A percentile compares a stretch with the other conserved stretches of the same genome.
phyloP scores from a whole-genome alignment of 53 echinoderm and acorn worm genomes.

The Paelopatides confundens region DNA sequence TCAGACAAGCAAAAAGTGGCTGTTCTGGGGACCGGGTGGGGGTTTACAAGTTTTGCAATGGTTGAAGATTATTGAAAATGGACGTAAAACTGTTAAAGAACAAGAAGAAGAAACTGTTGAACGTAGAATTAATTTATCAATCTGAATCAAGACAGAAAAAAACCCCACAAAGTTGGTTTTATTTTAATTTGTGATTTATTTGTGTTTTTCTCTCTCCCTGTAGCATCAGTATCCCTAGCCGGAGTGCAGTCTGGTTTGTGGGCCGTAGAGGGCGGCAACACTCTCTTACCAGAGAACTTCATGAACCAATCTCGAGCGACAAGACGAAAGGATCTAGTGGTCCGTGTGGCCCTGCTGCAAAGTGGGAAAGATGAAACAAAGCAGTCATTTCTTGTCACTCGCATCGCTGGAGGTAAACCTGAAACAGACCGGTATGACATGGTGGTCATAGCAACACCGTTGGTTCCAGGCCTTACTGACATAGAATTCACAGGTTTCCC shows the following conservation, averaged over 20 bases:
- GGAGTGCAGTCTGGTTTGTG: conserved; percentile 91
- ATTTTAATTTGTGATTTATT: neutral
- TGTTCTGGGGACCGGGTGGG: too few relatives aligned
- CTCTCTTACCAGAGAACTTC: conserved; percentile 68
- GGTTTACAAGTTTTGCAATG: too few relatives aligned
- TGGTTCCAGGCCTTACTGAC: conserved; percentile 55
- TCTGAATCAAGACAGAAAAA: too few relatives aligned
- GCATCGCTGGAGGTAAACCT: neutral
- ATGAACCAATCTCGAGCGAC: conserved; percentile 70
- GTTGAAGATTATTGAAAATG: too few relatives aligned
- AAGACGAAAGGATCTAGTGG: conserved; percentile 54
- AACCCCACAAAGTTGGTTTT: too few relatives aligned
- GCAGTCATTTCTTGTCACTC: conserved; percentile 23
- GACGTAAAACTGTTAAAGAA: too few relatives aligned
- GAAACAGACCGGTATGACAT: conserved; percentile 72
- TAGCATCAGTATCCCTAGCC: conserved; percentile 88
- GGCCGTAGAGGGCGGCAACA: conserved; percentile 88
- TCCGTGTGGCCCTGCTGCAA: conserved; percentile 31
- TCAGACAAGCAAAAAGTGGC: too few relatives aligned
- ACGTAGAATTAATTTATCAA: too few relatives aligned
- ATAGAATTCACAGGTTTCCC: conserved; percentile 71
- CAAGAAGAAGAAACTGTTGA: too few relatives aligned
- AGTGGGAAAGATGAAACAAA: conserved; percentile 3
- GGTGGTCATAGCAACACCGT: conserved; percentile 82
- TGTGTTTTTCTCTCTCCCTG: neutral